Evolutionary conservation across 2,113 vertebrate species (phyloP).

Genomic region (Rhagologus leucostigma): DNA sequence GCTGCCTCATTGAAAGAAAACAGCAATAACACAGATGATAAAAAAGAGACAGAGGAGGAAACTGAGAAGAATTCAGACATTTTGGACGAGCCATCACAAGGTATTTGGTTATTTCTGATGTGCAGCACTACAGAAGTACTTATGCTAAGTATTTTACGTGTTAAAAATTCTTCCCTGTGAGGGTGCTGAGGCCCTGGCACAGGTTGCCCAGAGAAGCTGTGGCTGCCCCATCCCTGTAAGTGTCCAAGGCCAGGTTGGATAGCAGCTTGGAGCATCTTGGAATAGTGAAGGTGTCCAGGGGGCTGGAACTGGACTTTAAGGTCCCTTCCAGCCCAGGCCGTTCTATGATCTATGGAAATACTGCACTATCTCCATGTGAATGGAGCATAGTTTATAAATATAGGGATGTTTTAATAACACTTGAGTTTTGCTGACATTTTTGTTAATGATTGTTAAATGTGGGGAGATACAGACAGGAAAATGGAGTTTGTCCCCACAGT

Average conservation of each 20-base stretch:
- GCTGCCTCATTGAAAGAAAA: conserved; percentile 4
- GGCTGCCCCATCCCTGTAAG: not conserved
- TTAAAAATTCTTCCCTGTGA: not conserved
- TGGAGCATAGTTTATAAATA: not conserved
- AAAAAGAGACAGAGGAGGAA: not conserved
- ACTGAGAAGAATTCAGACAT: not conserved
- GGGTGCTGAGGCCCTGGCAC: not conserved
- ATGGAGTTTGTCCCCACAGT: not conserved
- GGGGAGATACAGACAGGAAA: not conserved
- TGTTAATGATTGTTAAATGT: not conserved
- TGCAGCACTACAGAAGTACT: not conserved
- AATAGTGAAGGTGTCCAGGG: not conserved
- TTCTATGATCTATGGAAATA: not conserved
- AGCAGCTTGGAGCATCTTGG: not conserved
- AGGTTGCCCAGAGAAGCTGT: not conserved
- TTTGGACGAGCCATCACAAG: not conserved
- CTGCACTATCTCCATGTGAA: not conserved
- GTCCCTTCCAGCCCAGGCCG: not conserved
- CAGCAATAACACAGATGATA: not conserved
- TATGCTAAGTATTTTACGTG: not conserved
- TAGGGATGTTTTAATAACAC: not conserved
- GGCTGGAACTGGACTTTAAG: not conserved
- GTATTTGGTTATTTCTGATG: conserved; percentile 22
- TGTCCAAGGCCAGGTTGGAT: not conserved
- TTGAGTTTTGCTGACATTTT: not conserved